Evolutionary conservation across 30 jellyfish, hydroid and myxozoan species (phyloP).

Genomic region (Aurelia aurita complex sp. Pacific): DNA sequence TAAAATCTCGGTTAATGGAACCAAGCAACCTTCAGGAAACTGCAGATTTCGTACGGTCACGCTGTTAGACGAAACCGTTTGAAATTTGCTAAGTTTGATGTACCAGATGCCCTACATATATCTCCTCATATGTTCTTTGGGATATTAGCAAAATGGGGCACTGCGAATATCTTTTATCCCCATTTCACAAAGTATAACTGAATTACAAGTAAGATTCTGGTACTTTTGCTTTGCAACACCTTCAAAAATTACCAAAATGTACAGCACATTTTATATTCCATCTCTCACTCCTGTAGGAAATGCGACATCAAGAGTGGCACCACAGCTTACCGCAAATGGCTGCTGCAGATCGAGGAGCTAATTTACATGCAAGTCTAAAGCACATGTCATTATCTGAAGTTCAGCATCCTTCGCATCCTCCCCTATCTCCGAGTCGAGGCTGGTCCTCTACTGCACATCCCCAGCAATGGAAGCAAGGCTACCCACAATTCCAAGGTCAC

Average conservation of each 20-base stretch:
- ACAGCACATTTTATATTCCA: not conserved
- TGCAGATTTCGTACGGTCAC: too few species aligned
- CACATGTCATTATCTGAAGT: slow-evolving; percentile 15
- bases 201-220: too few species aligned
- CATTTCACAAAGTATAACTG: too few species aligned
- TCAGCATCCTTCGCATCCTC: slow-evolving; percentile 3
- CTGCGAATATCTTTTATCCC: too few species aligned
- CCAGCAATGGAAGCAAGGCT: slow-evolving; percentile 30
- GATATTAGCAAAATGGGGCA: too few species aligned
- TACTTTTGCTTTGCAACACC: too few species aligned
- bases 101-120: too few species aligned
- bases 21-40: too few species aligned
- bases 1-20: too few species aligned
- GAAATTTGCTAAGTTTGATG: too few species aligned
- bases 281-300: not conserved
- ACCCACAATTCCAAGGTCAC: slow-evolving; percentile 18
- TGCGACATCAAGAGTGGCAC: slow-evolving; percentile 39
- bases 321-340: not conserved
- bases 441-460: slow-evolving; percentile 40
- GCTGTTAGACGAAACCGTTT: too few species aligned
- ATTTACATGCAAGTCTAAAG: slow-evolving; percentile 4
- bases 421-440: slow-evolving; percentile 16
- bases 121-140: too few species aligned
- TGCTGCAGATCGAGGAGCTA: slow-evolving; percentile 20
- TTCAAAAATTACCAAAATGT: not conserved